Evolutionary conservation across 2,797 vertebrate genomes (phyloP).

Genomic region (Hylomyscus alleni): DNA sequence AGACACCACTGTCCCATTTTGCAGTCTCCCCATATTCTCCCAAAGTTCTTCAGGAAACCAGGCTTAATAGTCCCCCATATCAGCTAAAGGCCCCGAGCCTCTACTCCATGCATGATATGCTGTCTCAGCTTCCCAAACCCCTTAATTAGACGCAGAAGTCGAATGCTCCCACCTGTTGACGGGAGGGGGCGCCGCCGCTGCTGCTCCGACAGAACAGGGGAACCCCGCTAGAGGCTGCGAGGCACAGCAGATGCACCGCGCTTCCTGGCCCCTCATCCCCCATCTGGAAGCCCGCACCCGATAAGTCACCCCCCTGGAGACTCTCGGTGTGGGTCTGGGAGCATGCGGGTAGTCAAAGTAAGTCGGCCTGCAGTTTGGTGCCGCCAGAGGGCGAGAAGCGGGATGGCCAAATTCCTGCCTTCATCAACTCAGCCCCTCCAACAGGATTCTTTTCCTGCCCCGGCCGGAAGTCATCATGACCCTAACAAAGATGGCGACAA

Average conservation of each 20-base stretch:
- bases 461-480: constrained; percentile 57
- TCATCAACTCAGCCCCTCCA: background rate
- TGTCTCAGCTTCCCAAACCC: background rate
- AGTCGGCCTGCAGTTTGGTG: background rate
- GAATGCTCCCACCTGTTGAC: constrained; percentile 83
- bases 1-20: background rate
- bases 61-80: background rate
- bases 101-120: background rate
- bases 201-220: constrained; percentile 93
- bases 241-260: constrained; percentile 93
- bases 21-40: background rate
- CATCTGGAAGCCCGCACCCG: constrained; percentile 24
- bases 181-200: constrained; percentile 85
- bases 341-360: background rate
- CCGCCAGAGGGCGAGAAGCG: constrained; percentile 27
- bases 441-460: constrained; percentile 15
- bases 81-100: background rate
- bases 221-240: constrained; percentile 94
- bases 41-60: background rate
- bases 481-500: constrained; percentile 67
- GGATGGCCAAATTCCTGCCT: background rate
- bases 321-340: background rate
- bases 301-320: background rate
- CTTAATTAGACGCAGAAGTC: background rate
- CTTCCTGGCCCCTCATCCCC: constrained; percentile 86